phyloP scores from a whole-genome alignment of 2,113 vertebrate species.

The Rhabdornis inornatus region DNA sequence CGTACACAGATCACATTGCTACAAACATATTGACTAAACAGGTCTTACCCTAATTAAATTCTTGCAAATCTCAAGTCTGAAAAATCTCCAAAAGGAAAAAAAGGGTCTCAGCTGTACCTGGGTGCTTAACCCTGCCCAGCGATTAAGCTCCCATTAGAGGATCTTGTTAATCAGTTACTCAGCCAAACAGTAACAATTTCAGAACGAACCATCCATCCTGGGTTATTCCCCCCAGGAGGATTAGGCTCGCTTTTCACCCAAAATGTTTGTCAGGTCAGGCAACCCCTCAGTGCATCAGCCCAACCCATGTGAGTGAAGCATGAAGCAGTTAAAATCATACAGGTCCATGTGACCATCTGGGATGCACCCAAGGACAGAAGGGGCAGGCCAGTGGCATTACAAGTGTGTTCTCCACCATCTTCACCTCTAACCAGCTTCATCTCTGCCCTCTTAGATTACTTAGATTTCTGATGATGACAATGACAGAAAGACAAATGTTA shows the following conservation, averaged over 20 bases:
- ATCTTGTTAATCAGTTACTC: background rate
- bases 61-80: background rate
- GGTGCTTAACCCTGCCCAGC: background rate
- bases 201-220: background rate
- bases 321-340: background rate
- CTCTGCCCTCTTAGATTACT: background rate
- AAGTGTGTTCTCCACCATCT: background rate
- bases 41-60: constrained; percentile 3
- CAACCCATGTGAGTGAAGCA: fast-evolving
- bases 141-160: background rate
- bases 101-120: background rate
- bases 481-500: background rate
- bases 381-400: background rate
- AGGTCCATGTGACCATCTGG: background rate
- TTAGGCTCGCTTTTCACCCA: background rate
- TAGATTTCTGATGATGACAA: background rate
- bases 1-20: background rate
- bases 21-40: constrained; percentile 14
- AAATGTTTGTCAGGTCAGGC: background rate
- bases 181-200: background rate
- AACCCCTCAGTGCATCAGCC: background rate
- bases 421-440: background rate
- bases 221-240: background rate
- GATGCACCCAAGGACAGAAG: background rate
- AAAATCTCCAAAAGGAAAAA: background rate